These are phyloP conservation scores for Euproctis similis DNA, from an alignment of 2,888 invertebrate species.

Conservation along the genomic window DNA sequence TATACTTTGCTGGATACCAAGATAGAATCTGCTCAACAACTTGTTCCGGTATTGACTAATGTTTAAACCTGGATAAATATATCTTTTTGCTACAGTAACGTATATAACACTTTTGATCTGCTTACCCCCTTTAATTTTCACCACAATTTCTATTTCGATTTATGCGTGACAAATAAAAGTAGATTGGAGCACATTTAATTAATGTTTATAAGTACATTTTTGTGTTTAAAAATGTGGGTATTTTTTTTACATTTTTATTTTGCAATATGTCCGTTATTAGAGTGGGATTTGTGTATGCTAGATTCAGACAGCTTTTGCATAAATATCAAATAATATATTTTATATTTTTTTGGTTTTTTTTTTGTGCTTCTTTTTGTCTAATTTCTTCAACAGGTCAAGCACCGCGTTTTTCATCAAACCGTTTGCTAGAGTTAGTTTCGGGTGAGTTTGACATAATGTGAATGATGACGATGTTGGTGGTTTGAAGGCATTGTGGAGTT, in stretches of 20 bases:
- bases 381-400: slow-evolving; percentile 83
- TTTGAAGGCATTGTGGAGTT: slow-evolving; percentile 73
- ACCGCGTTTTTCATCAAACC: slow-evolving; percentile 83
- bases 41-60: too few relatives aligned
- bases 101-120: too few relatives aligned
- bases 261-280: slow-evolving; percentile 36
- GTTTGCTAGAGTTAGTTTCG: slow-evolving; percentile 81
- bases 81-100: too few relatives aligned
- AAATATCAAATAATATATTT: slow-evolving; percentile 47
- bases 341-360: too few relatives aligned
- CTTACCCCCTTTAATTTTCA: too few relatives aligned
- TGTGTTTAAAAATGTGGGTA: slow-evolving; percentile 35
- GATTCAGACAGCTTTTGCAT: slow-evolving; percentile 55
- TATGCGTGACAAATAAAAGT: slow-evolving; percentile 31
- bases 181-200: slow-evolving; percentile 23
- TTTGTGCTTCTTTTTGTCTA: slow-evolving; percentile 70
- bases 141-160: too few relatives aligned
- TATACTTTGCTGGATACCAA: too few relatives aligned
- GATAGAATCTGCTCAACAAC: too few relatives aligned
- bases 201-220: slow-evolving; percentile 20
- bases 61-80: too few relatives aligned
- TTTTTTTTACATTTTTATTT: slow-evolving; percentile 25
- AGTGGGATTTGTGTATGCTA: slow-evolving; percentile 54
- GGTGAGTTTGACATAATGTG: slow-evolving; percentile 80
- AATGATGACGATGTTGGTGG: slow-evolving; percentile 70